Evolutionary conservation across 2,888 invertebrate species (phyloP), one percentile per base, ranked within the genome.

Genomic region (Julus scandinavius): DNA sequence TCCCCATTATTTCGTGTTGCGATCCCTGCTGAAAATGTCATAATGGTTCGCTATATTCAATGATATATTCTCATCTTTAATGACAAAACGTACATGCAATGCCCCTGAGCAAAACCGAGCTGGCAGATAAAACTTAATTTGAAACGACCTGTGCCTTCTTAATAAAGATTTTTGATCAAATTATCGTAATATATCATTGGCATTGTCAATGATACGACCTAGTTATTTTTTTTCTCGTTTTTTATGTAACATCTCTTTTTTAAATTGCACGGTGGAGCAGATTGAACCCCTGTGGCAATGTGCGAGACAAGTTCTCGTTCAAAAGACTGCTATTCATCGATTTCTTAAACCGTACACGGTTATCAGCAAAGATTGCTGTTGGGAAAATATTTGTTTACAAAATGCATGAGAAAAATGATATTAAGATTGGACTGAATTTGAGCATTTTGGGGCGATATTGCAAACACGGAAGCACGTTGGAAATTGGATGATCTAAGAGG

Each of bases 101-200:
- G 63, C 63, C 63, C 63, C 63, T n/a, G n/a, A 20, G 63, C 63
- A 7, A 63, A 63, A 63, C 63, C 63, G 63, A 63, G 63, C 63
- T 63, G 63, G 63, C 63, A 63, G 63, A 63, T 63, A 20, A 63
- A 63, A 63, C n/a, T 63, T 63, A 63, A 63, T 63, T 63, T 20
- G 63, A 63, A 63, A 63, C 63, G 63, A 63, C 63, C 63, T n/a
- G 63, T 63, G 63, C 20, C 20, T 63, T 63, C 20, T 17, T 63
- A 63, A n/a, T n/a, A 63, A 63, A 63, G 63, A 63, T 63, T 63
- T 63, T 20, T 63, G 63, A 63, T 63, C 63, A 63, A 63, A 63
- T 63, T 63, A 63, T 63, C 63, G 63, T 63, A 63, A 63, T 63
- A 63, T 63, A 63, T 63, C 63, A 63, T 20, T 63, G n/a, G 63